phyloP scores from a whole-genome alignment of 2,113 vertebrate genomes.

The Tor tambroides region DNA sequence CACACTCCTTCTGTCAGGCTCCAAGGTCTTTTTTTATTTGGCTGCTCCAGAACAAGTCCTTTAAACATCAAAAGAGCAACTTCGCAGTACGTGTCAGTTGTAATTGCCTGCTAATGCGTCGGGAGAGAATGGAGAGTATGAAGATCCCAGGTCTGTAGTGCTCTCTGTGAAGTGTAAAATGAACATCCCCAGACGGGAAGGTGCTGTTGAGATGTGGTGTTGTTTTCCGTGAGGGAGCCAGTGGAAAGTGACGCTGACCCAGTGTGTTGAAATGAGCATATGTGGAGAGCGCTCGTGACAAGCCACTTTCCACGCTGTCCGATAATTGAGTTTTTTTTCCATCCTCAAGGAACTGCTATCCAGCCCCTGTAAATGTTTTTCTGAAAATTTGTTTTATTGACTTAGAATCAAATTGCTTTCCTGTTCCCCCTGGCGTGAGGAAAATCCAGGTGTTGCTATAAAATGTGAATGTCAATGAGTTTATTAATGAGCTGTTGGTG shows the following conservation, averaged over 20 bases:
- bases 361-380: constrained; percentile 39
- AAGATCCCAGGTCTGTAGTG: constrained; percentile 30
- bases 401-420: constrained; percentile 35
- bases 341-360: constrained; percentile 33
- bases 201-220: constrained; percentile 36
- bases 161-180: constrained; percentile 53
- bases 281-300: constrained; percentile 28
- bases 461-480: constrained; percentile 41
- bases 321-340: constrained; percentile 44
- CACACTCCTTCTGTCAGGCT: constrained; percentile 46
- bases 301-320: constrained; percentile 27
- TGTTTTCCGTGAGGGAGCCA: constrained; percentile 39
- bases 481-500: constrained; percentile 29
- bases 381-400: constrained; percentile 41
- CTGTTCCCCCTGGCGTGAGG: constrained; percentile 14
- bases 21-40: constrained; percentile 48
- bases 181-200: constrained; percentile 46
- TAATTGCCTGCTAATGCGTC: too few relatives aligned
- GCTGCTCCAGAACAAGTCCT: constrained; percentile 52
- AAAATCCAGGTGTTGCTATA: constrained; percentile 25
- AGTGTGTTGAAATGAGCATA: constrained; percentile 43
- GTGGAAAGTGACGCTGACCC: constrained; percentile 48
- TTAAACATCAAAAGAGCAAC: constrained; percentile 57
- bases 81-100: constrained; percentile 55
- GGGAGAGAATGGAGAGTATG: constrained; percentile 43